A percentile compares a stretch with the other conserved stretches of the same genome.
phyloP scores from a whole-genome alignment of 2,113 vertebrate genomes.

The Oreotrochilus melanogaster region DNA sequence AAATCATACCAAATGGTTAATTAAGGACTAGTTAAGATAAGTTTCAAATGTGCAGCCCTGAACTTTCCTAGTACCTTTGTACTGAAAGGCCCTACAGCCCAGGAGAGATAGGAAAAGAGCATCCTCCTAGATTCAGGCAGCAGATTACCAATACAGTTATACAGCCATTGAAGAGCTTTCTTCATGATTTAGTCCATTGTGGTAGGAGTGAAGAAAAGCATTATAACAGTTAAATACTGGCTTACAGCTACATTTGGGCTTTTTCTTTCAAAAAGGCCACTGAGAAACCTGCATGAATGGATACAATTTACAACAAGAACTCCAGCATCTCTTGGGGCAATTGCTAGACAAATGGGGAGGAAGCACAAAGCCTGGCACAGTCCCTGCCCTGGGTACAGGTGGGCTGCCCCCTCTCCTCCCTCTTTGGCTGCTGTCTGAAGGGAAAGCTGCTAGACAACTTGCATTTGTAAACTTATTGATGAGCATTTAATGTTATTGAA shows the following conservation, averaged over 20 bases:
- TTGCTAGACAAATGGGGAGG: not conserved
- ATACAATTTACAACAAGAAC: not conserved
- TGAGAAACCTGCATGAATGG: not conserved
- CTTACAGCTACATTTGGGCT: not conserved
- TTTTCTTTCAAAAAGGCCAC: not conserved
- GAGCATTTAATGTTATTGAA: conserved; percentile 7
- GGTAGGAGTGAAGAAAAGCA: not conserved
- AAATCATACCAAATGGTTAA: not conserved
- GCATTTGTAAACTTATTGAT: not conserved
- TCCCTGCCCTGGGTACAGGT: accelerated
- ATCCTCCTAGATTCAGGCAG: not conserved
- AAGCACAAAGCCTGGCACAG: not conserved
- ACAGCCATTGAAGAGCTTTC: not conserved
- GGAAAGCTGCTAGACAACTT: not conserved
- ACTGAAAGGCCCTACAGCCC: not conserved
- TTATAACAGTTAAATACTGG: not conserved
- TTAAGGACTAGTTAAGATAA: not conserved
- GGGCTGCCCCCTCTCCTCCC: not conserved
- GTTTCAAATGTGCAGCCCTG: not conserved
- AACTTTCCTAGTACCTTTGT: not conserved
- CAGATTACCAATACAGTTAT: not conserved
- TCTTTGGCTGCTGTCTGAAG: not conserved
- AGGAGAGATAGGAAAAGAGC: not conserved
- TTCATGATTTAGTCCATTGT: accelerated
- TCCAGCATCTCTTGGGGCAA: not conserved